These are phyloP conservation scores for Dascyllus trimaculatus DNA, from an alignment of 2,113 vertebrate species.

Conservation along the genomic window DNA sequence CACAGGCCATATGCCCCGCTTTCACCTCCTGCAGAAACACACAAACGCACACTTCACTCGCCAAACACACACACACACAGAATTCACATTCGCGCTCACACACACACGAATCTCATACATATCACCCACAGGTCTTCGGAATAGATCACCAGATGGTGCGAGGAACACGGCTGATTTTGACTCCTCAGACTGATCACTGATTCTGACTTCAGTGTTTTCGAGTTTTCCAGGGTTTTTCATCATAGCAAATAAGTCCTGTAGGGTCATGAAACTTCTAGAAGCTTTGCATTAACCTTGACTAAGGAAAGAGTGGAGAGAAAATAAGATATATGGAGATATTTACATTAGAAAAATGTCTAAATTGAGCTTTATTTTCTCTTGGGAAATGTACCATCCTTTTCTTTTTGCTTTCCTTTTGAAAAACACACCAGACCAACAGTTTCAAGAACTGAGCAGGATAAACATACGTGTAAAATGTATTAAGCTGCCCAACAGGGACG, in stretches of 20 bases:
- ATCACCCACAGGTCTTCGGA: conserved; percentile 64
- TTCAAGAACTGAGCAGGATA: not conserved
- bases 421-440: too few relatives aligned
- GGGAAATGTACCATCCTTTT: not conserved
- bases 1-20: conserved; percentile 72
- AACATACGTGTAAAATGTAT: not conserved
- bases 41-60: conserved; percentile 18
- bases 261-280: too few relatives aligned
- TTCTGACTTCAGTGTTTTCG: conserved; percentile 17
- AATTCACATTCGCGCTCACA: conserved; percentile 1
- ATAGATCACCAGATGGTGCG: conserved; percentile 75
- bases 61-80: conserved; percentile 34
- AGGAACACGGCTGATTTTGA: conserved; percentile 45
- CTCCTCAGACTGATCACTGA: conserved; percentile 24
- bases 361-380: too few relatives aligned
- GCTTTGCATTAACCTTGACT: not conserved
- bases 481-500: too few relatives aligned
- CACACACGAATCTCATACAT: conserved; percentile 12
- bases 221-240: conserved; percentile 3
- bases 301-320: too few relatives aligned
- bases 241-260: not conserved
- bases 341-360: too few relatives aligned
- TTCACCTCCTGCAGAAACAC: conserved; percentile 57
- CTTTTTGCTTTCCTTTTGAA: not conserved
- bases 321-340: too few relatives aligned